A percentile compares a stretch with the other conserved stretches of the same genome.
Evolutionary conservation across 2,113 vertebrate genomes (phyloP).

Genomic region (Motacilla tschutschensis): DNA sequence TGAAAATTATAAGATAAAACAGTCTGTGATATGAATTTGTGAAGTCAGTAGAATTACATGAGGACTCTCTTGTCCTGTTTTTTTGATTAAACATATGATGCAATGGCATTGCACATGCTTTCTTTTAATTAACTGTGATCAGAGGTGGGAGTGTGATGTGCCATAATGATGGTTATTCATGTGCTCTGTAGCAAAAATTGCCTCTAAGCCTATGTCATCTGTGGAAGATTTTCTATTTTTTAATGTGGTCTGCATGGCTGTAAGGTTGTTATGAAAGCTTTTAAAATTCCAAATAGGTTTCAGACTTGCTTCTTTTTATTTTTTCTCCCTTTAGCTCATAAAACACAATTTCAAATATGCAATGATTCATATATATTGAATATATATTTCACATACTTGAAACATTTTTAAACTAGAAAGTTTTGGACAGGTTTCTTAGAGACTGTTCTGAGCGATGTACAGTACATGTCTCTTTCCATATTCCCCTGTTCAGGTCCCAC

Average conservation of each 20-base stretch:
- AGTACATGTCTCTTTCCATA: neutral
- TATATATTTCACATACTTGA: neutral
- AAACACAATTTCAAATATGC: neutral
- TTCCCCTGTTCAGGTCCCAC: neutral
- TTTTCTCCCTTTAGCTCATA: constrained; percentile 37
- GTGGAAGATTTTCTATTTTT: constrained; percentile 52
- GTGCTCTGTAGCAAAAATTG: constrained; percentile 43
- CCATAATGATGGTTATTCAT: constrained; percentile 44
- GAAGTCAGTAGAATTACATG: neutral
- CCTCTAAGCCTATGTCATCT: constrained; percentile 29
- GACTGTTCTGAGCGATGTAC: neutral
- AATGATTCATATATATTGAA: neutral
- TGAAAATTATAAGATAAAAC: neutral
- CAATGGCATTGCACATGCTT: neutral
- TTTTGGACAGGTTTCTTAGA: neutral
- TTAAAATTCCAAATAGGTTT: constrained; percentile 60
- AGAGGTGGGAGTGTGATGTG: constrained; percentile 26
- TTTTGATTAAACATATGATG: constrained; percentile 26
- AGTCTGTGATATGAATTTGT: neutral
- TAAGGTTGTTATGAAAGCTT: constrained; percentile 56
- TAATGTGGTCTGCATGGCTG: constrained; percentile 43
- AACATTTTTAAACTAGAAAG: constrained; percentile 24
- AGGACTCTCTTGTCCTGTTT: neutral
- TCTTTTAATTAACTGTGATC: constrained; percentile 51
- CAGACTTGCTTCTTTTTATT: constrained; percentile 42